Percentiles rank a stretch among this genome's conserved stretches.
Evolutionary conservation across 2,797 vertebrate genomes (phyloP).

Genomic region (Chlorospingus semifuscus): DNA sequence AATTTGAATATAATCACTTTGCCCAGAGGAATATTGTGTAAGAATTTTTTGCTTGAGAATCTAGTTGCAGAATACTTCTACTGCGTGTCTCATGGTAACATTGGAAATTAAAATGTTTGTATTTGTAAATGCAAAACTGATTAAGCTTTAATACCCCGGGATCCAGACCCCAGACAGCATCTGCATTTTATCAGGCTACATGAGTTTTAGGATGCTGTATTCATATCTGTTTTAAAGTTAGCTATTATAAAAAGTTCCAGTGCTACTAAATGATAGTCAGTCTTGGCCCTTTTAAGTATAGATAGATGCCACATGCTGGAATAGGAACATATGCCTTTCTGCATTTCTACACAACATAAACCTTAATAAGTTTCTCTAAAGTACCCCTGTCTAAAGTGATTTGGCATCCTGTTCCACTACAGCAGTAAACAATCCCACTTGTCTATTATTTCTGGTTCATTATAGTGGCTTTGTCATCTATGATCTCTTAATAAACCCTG

Average conservation of each 20-base stretch:
- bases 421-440: not conserved
- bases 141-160: not conserved
- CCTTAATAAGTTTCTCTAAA: not conserved
- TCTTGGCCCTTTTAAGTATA: not conserved
- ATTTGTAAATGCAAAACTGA: not conserved
- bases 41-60: not conserved
- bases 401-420: not conserved
- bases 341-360: not conserved
- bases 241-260: not conserved
- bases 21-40: not conserved
- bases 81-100: not conserved
- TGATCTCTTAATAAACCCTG: not conserved
- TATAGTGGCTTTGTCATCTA: not conserved
- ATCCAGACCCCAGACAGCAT: not conserved
- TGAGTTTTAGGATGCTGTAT: not conserved
- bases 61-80: not conserved
- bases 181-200: not conserved
- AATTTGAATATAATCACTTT: not conserved
- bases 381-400: not conserved
- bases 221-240: not conserved
- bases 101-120: constrained; percentile 11
- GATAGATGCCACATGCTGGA: not conserved
- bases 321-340: not conserved
- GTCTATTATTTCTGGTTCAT: not conserved
- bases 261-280: not conserved